Conservation (phyloP, 1,140 invertebrate species). For the Sminthurides bifidus region DNA sequence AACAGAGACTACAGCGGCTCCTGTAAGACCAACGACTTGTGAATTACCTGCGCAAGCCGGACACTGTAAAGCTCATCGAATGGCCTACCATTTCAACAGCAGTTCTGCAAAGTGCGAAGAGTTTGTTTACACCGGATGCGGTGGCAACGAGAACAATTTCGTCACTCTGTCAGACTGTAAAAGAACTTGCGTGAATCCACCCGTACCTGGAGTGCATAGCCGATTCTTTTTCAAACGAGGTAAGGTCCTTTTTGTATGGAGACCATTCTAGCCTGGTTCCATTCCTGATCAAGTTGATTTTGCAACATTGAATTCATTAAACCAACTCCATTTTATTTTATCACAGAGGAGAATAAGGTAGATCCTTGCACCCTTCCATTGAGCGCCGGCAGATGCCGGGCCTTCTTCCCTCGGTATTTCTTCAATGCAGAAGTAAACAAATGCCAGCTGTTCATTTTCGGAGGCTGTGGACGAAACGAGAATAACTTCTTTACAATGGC, state of each 20-base stretch:
- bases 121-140: conserved; percentile 71
- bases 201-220: no score
- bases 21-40: no score
- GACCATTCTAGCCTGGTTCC: no score
- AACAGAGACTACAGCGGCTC: not conserved
- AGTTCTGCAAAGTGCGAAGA: conserved; percentile 44
- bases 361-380: conserved; percentile 11
- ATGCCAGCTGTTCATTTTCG: conserved; percentile 30
- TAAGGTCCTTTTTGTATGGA: no score
- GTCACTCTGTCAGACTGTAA: conserved; percentile 50
- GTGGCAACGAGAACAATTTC: conserved; percentile 71
- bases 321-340: no score
- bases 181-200: conserved; percentile 45
- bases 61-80: conserved; percentile 24
- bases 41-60: conserved; percentile 9
- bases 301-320: no score
- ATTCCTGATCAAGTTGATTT: no score
- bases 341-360: no score
- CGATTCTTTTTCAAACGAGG: no score
- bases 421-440: conserved; percentile 6
- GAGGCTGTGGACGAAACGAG: conserved; percentile 36
- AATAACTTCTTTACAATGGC: conserved; percentile 35
- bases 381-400: conserved; percentile 14
- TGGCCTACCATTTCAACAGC: conserved; percentile 25
- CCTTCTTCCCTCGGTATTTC: conserved; percentile 15